Evolutionary conservation across 2,797 vertebrate genomes (phyloP).

Genomic region (Pangasius larnaudii): DNA sequence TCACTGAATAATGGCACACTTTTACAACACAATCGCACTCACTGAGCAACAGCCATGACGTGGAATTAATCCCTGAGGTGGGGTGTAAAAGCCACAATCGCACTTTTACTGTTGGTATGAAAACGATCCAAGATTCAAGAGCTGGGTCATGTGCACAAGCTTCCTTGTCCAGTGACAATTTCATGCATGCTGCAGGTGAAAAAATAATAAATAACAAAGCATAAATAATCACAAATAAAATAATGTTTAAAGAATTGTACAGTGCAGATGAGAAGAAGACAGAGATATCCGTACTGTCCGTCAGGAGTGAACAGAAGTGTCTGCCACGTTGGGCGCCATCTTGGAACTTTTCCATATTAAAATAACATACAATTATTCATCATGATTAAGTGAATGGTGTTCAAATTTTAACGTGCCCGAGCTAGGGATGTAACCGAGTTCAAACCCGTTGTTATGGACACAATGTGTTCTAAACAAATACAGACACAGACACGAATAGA

Average conservation of each 20-base stretch:
- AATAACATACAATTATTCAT: no score
- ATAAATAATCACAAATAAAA: background rate
- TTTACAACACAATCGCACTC: constrained; percentile 30
- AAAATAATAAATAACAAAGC: background rate
- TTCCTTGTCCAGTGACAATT: background rate
- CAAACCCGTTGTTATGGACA: no score
- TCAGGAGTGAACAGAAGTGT: no score
- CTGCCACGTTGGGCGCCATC: background rate
- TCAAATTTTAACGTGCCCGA: no score
- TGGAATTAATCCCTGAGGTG: background rate
- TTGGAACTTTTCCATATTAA: no score
- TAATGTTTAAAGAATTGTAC: background rate
- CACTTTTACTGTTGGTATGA: background rate
- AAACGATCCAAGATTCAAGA: background rate
- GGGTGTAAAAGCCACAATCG: background rate
- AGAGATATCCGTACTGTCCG: no score
- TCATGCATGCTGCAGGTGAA: background rate
- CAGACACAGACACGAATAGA: background rate
- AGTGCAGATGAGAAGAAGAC: background rate
- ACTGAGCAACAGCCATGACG: background rate
- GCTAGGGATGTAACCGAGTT: background rate
- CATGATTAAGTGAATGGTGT: no score
- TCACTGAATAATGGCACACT: constrained; percentile 19
- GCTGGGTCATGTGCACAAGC: background rate
- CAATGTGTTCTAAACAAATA: no score